phyloP scores from a whole-genome alignment of 2,888 invertebrate species.

The Hypolimnas misippus region DNA sequence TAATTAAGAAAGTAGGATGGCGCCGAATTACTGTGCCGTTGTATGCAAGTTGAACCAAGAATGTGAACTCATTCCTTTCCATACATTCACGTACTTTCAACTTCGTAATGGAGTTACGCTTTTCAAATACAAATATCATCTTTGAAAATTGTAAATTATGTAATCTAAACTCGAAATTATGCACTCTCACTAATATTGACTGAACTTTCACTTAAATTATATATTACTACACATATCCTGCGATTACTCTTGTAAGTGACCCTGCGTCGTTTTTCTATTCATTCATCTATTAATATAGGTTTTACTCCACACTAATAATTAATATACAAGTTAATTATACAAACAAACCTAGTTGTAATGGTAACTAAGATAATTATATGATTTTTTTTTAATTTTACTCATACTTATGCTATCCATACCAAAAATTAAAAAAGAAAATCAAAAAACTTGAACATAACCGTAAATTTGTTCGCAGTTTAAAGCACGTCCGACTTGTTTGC shows the following conservation, averaged over 20 bases:
- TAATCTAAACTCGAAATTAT: conserved; percentile 23
- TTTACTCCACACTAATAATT: too few relatives aligned
- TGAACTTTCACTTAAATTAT: conserved; percentile 37
- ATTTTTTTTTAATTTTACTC: not conserved
- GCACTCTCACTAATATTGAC: conserved; percentile 23
- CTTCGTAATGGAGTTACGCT: not conserved
- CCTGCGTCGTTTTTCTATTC: too few relatives aligned
- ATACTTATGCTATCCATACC: not conserved
- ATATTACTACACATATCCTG: not conserved
- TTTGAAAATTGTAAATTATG: conserved; percentile 29
- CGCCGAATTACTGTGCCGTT: conserved; percentile 46
- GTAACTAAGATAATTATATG: too few relatives aligned
- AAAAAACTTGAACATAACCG: not conserved
- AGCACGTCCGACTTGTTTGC: not conserved
- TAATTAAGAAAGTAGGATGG: conserved; percentile 65
- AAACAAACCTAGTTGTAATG: too few relatives aligned
- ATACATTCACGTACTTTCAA: conserved; percentile 15
- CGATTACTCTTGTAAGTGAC: not conserved
- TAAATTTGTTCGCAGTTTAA: not conserved
- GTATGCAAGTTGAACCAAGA: conserved; percentile 27
- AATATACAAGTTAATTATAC: too few relatives aligned
- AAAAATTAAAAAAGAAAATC: not conserved
- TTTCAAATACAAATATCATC: conserved; percentile 17
- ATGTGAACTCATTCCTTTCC: conserved; percentile 32
- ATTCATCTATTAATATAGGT: too few relatives aligned